Percentiles rank a stretch among this genome's conserved stretches.
phyloP scores from a whole-genome alignment of 2,797 vertebrate species.

The Helostoma temminkii region DNA sequence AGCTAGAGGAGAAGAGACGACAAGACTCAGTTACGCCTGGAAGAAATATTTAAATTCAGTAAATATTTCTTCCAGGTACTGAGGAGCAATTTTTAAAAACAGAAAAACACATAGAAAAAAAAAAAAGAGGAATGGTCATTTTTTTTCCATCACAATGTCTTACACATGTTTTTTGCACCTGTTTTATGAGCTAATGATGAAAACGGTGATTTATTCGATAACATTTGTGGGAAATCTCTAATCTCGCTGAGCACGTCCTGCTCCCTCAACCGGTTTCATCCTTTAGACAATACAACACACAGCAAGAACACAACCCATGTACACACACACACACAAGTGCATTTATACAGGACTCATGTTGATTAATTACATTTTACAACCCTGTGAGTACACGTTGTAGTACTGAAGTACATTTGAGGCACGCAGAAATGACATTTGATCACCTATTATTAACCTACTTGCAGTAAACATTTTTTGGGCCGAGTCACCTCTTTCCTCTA shows the following conservation, averaged over 20 bases:
- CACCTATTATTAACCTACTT: conserved; percentile 81
- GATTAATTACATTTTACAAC: conserved; percentile 87
- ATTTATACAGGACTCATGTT: conserved; percentile 80
- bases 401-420: conserved; percentile 83
- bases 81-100: conserved; percentile 10
- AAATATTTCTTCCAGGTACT: conserved; percentile 22
- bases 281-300: conserved; percentile 80
- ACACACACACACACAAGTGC: conserved; percentile 81
- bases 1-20: conserved; percentile 46
- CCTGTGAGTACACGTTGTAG: conserved; percentile 84
- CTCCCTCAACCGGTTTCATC: conserved; percentile 17
- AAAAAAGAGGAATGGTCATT: conserved; percentile 29
- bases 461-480: conserved; percentile 81
- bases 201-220: conserved; percentile 3
- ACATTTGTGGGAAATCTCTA: not conserved
- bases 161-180: conserved; percentile 20
- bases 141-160: not conserved
- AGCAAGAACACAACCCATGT: conserved; percentile 85
- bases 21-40: conserved; percentile 11
- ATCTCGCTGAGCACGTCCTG: conserved; percentile 16
- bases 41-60: conserved; percentile 46
- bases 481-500: conserved; percentile 84
- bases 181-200: conserved; percentile 22
- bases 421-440: conserved; percentile 88
- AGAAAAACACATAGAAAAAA: not conserved